phyloP scores from a whole-genome alignment of 1,140 invertebrate genomes.

The Melitaea cinxia region DNA sequence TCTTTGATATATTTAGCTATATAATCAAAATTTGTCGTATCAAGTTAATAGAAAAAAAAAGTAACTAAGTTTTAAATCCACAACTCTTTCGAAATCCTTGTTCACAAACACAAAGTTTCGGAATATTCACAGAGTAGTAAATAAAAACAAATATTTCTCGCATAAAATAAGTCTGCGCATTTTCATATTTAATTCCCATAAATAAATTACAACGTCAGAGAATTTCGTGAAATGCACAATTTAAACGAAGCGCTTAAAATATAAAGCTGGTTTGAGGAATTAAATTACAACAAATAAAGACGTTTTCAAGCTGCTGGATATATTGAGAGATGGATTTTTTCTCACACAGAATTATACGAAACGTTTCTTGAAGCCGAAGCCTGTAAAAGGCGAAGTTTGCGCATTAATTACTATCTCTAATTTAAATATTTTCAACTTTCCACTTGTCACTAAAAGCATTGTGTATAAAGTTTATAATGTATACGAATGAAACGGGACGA shows the following conservation, averaged over 20 bases:
- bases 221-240: slow-evolving; percentile 7
- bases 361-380: slow-evolving; percentile 21
- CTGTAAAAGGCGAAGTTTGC: slow-evolving; percentile 41
- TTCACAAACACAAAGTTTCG: too few species aligned
- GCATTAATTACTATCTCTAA: slow-evolving; percentile 52
- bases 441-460: slow-evolving; percentile 41
- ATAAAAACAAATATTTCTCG: too few species aligned
- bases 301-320: slow-evolving; percentile 16
- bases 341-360: slow-evolving; percentile 2
- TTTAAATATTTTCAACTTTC: slow-evolving; percentile 55
- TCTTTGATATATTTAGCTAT: too few species aligned
- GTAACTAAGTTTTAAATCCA: too few species aligned
- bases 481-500: slow-evolving; percentile 16
- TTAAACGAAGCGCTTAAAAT: slow-evolving; percentile 8
- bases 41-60: too few species aligned
- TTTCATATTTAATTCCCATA: background rate
- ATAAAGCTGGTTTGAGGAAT: slow-evolving; percentile 4
- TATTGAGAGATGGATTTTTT: slow-evolving; percentile 9
- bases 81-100: too few species aligned
- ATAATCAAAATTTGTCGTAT: too few species aligned
- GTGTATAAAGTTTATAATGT: slow-evolving; percentile 32
- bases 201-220: background rate
- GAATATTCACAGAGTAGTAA: too few species aligned
- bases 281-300: slow-evolving; percentile 15
- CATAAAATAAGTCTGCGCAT: too few species aligned